Evolutionary conservation across 1,140 invertebrate species (phyloP), one percentile per base, ranked within the genome.

Genomic region (Copidosoma floridanum): DNA sequence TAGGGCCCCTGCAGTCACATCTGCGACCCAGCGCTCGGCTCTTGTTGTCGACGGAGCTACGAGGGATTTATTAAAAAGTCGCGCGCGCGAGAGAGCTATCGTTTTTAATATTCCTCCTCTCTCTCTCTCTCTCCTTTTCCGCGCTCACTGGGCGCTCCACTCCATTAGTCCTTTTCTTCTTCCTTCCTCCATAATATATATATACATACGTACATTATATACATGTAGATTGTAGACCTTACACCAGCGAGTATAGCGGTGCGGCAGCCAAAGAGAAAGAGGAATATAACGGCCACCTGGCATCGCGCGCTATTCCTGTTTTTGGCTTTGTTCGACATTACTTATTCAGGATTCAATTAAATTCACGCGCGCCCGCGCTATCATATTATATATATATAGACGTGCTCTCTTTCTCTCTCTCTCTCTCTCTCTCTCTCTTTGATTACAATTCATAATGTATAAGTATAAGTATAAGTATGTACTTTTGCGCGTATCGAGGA

Each of bases 1-100:
- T 79, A 81, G 73, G 77, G 76, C 70, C n/a, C 7, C 46, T 74
- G 75, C 74, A 77, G 77, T 78, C 76, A 79, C 78, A 79, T 76
- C 75, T 79, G 78, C 69, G 76, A 78, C 76, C 77, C 21, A 5
- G 6, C 7, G n/a, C n/a, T 10, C 27, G 6, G 29, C 29, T 32
- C 3, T 14, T 47, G 23, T 29, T 16, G 47, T 23, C 20, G 32
- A 6, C 6, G 29, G 6, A 32, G 29, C 6, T 32, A 32, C 29
- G 23, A 3, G 20, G 47, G 53, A 62, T 62, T 62, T 62, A 62
- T 62, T 62, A 62, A 62, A 61, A 62, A 23, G 44, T 32, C 57
- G 59, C 52, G n/a, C n/a, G n/a, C 57, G 24, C 4, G 46, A 37
- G 59, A 29, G 44, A 27, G 37, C 27, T 51, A 18, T 38, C 59